Evolutionary conservation across 2,888 invertebrate species (phyloP), one percentile per base, ranked within the genome.

Genomic region (Drosophila fulvimacula): DNA sequence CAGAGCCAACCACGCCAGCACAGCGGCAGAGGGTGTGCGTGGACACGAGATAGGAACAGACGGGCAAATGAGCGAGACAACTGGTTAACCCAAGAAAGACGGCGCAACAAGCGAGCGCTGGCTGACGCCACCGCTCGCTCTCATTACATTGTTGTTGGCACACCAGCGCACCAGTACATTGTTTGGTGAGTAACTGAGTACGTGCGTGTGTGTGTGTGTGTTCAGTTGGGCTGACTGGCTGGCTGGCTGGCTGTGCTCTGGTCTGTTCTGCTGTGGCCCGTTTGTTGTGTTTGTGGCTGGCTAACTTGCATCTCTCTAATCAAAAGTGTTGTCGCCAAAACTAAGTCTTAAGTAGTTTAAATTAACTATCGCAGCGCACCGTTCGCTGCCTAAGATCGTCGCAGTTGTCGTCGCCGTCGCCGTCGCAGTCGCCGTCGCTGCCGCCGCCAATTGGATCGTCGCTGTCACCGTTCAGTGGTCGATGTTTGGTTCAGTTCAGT

Each of bases 281-380:
- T 49, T 53, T 52, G 63, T 66, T 52, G 61, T 61, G 61, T 68
- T 63, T 69, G 74, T 73, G 79, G 65, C 69, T 74, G 79, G 65
- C 69, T 74, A 69, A 61, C 44, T 68, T 62, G 71, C 61, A 63
- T 67, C 80, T 79, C 80, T 79, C 80, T 70, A 79, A 77, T 76
- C 66, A 42, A 30, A 21, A 67, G 36, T 15, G 56, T 15, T 60
- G 66, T 69, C 66, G 62, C 59, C 51, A 5, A 30, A 30, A 75
- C 60, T 58, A 65, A 76, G 36, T 53, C 62, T 70, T 62, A 60
- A 79, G 66, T 70, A 70, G 62, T 69, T 65, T 13, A 64, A 77
- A 55, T 73, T 68, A 68, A 75, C 59, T 56, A 34, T 46, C 59
- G 42, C 39, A 30, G 7, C 27, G 27, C 27, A 30, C 44, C 49